Base-by-base conservation (phyloP, 2,113 vertebrate species). In the Scomber scombrus region DNA sequence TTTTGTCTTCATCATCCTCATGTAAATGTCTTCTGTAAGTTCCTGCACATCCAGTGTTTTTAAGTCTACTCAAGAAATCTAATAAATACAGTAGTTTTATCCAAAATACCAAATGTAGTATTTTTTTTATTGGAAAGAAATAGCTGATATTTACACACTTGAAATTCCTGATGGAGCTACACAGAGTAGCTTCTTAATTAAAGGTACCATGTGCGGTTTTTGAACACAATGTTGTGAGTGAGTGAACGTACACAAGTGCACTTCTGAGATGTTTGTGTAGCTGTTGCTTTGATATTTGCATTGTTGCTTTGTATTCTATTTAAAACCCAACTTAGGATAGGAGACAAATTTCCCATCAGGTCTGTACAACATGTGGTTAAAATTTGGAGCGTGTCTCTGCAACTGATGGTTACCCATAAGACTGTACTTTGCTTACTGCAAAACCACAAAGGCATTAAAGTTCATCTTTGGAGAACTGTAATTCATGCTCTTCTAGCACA, bases 81-180 rank as follows among this genome's bases (percentile, higher is more conserved):
- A 93, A 93, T 91, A 93, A 92, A 91, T 75, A 71, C 18, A 55
- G 64, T 93, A 91, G 91, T 86, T 86, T 66, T 52, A 75, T 84
- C 63, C 54, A 84, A 60, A 65, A 71, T 1, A 12, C 11, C 46
- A 51, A 11, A 8, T 15, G 16, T 29, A 16, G 62, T 71, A 23
- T 74, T 67, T 83, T 67, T 83, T 12, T 85, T 62, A 51, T 66
- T 79, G 6, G 18, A 16, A n/a, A 16, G 5, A 70, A 1, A 0
- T 63, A 26, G 45, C 10, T 12, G 5, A 68, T 61, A 31, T n/a
- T 11, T 9, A 47, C 7, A 43, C 7, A 43, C 7, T 15, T 68
- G 12, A 49, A 16, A 50, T 4, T 34, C 7, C 9, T 15, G 29
- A 56, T 4, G n/a, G 11, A 46, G 8, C 8, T 4, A 13, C 19